Evolutionary conservation across 2,888 invertebrate species (phyloP), one percentile per base, ranked within the genome.

Genomic region (Boloria selene): DNA sequence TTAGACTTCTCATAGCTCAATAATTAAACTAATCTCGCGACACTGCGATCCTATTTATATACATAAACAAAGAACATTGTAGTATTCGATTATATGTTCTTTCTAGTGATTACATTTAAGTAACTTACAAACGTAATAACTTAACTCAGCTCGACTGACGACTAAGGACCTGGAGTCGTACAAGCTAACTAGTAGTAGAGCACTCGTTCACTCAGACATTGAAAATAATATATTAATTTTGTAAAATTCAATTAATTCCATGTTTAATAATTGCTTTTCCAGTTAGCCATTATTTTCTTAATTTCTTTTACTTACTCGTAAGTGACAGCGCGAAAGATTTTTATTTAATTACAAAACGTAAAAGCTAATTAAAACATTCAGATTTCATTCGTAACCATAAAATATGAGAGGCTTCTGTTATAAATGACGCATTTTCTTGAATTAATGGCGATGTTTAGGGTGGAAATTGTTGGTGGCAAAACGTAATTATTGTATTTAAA

Each of bases 301-400:
- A 47, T 47, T 17, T 49, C 6, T 58, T 13, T 26, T n/a, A 17
- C 6, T 49, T 26, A n/a, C n/a, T n/a, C n/a, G n/a, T n/a, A 49
- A 47, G 16, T 58, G 26, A 26, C 26, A 13, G 31, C 13, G 22
- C 14, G 14, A 26, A 47, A 22, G n/a, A 10, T 47, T 58, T 58
- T 58, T 47, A 47, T 58, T 58, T 47, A 58, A 58, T 58, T 47
- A 49, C 26, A 49, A 49, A 58, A 49, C 26, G 26, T 59, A 31
- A 59, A 49, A 49, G 49, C 31, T 31, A 47, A 59, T 49, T 59
- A 6, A 13, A 31, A 31, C 58, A 47, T 16, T 58, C 49, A 17
- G 58, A 59, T 49, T 59, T 47, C 31, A 47, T 47, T 47, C 22
- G 13, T 58, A 47, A 58, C 58, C 26, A 47, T 58, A 17, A 58